A percentile compares a stretch with the other conserved stretches of the same genome.
These are phyloP conservation scores for Yponomeuta malinellus DNA, from an alignment of 2,888 invertebrate genomes.

Conservation along the genomic window DNA sequence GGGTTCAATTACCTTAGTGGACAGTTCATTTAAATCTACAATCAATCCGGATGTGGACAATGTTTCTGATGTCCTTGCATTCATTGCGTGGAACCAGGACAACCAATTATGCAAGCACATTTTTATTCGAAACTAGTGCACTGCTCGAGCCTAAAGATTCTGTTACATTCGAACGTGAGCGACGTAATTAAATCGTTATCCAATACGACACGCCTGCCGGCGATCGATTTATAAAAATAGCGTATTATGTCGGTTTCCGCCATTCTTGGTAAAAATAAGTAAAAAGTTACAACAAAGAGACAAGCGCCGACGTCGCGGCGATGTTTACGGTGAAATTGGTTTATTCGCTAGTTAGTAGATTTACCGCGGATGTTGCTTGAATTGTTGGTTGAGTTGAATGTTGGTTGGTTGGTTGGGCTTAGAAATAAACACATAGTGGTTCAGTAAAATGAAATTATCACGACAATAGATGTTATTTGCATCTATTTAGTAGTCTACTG, in stretches of 20 bases:
- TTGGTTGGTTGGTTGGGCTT: too few relatives aligned
- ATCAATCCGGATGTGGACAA: not conserved
- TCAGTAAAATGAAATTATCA: too few relatives aligned
- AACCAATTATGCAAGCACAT: not conserved
- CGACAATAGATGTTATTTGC: too few relatives aligned
- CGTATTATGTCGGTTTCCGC: not conserved
- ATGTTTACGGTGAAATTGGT: not conserved
- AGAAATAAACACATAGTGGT: too few relatives aligned
- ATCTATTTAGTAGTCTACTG: too few relatives aligned
- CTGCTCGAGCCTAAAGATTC: not conserved
- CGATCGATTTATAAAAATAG: not conserved
- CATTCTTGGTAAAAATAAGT: not conserved
- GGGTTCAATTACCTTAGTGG: not conserved
- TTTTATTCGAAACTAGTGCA: not conserved
- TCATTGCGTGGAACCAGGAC: not conserved
- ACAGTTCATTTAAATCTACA: not conserved
- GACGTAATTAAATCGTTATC: slow-evolving; percentile 1
- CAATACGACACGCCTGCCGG: not conserved
- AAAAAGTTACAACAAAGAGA: not conserved
- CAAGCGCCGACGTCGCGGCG: not conserved
- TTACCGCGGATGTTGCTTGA: not conserved
- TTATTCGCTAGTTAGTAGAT: not conserved
- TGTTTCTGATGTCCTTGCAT: not conserved
- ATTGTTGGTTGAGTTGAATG: too few relatives aligned
- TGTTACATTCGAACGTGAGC: not conserved